Percentiles rank a stretch among this genome's conserved stretches.
Conservation (phyloP, 1,140 invertebrate genomes). For the Potamilus streckersoni region DNA sequence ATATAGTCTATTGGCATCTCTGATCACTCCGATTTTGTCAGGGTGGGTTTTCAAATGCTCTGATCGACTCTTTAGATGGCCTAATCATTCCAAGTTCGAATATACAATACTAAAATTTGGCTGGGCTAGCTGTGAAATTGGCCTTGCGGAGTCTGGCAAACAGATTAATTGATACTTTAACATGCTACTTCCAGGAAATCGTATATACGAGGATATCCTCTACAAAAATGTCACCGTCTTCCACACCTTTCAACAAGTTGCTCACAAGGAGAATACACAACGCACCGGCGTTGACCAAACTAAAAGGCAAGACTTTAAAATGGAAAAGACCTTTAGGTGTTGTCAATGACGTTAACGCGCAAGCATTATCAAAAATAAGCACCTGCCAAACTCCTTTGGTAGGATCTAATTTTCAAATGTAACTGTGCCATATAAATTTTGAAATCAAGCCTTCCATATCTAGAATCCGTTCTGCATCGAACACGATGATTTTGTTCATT, state of each 20-base stretch:
- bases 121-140: conserved; percentile 23
- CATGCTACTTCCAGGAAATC: conserved; percentile 17
- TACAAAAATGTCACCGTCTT: conserved; percentile 33
- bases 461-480: too few relatives aligned
- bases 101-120: conserved; percentile 32
- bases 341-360: too few relatives aligned
- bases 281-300: too few relatives aligned
- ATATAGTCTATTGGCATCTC: conserved; percentile 44
- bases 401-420: too few relatives aligned
- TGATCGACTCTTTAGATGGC: conserved; percentile 16
- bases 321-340: too few relatives aligned
- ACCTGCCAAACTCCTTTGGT: too few relatives aligned
- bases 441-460: too few relatives aligned
- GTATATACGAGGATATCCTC: conserved; percentile 38
- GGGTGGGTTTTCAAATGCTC: conserved; percentile 46
- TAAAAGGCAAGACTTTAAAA: too few relatives aligned
- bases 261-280: conserved; percentile 27
- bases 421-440: too few relatives aligned
- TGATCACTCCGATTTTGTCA: conserved; percentile 59
- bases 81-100: conserved; percentile 17
- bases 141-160: conserved; percentile 23
- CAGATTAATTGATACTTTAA: conserved; percentile 8
- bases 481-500: too few relatives aligned
- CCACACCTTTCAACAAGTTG: conserved; percentile 34
- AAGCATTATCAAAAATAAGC: too few relatives aligned